phyloP scores from a whole-genome alignment of 2,888 invertebrate species.

The Ommatoiulus sabulosus region DNA sequence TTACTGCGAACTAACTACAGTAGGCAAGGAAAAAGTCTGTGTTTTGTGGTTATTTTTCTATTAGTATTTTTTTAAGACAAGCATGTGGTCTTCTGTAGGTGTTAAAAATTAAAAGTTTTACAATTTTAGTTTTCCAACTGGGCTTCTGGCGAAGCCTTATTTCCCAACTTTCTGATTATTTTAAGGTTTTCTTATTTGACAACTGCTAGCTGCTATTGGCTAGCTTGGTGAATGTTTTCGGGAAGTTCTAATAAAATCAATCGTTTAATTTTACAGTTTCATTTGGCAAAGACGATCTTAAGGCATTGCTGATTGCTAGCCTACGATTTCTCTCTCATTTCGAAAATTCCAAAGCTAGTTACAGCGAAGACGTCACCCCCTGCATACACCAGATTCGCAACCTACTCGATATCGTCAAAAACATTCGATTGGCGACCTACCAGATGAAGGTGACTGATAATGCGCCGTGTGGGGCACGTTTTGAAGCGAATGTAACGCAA shows the following conservation, averaged over 20 bases:
- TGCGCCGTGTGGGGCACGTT: not conserved
- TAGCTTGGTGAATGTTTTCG: too few species aligned
- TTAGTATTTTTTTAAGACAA: too few species aligned
- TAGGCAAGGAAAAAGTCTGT: too few species aligned
- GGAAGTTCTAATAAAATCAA: too few species aligned
- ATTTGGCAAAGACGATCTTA: not conserved
- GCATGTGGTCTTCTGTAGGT: too few species aligned
- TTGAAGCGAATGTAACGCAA: not conserved
- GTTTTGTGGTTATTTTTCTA: too few species aligned
- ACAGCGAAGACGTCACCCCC: not conserved
- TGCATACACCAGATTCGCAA: not conserved
- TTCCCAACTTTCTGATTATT: too few species aligned
- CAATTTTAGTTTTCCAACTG: too few species aligned
- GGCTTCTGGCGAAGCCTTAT: too few species aligned
- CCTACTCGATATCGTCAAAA: slow-evolving; percentile 34
- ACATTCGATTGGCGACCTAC: not conserved
- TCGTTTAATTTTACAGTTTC: not conserved
- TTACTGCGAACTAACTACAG: not conserved
- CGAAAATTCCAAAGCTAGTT: not conserved
- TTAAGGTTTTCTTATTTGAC: too few species aligned
- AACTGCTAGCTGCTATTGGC: too few species aligned
- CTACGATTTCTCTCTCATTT: slow-evolving; percentile 37
- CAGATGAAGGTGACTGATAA: not conserved
- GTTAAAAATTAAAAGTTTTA: too few species aligned
- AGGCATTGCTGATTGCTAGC: not conserved